Evolutionary conservation across 2,113 vertebrate species (phyloP), one percentile per base, ranked within the genome.

Genomic region (Galeopterus variegatus): DNA sequence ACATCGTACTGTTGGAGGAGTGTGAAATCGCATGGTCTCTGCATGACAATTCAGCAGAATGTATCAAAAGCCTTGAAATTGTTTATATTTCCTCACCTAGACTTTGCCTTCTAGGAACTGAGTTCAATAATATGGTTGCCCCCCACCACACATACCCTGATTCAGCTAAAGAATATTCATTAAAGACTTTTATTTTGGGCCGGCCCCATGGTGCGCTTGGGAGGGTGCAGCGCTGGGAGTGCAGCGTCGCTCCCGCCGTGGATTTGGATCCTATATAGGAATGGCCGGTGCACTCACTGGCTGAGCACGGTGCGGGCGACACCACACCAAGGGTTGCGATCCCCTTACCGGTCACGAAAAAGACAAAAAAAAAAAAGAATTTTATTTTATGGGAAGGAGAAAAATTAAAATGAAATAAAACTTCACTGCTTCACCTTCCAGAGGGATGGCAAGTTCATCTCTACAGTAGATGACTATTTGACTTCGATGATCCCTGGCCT

Each of bases 311-410:
- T n/a, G n/a, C n/a, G n/a, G n/a, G n/a, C n/a, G n/a, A n/a, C n/a
- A n/a, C n/a, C n/a, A n/a, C n/a, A n/a, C n/a, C n/a, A n/a, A n/a
- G n/a, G n/a, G n/a, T n/a, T n/a, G n/a, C n/a, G n/a, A n/a, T n/a
- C n/a, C n/a, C n/a, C n/a, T n/a, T n/a, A n/a, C n/a, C n/a, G n/a
- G n/a, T n/a, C n/a, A n/a, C n/a, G n/a, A n/a, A n/a, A n/a, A n/a
- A n/a, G n/a, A n/a, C n/a, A n/a, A n/a, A n/a, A n/a, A n/a, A n/a
- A n/a, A n/a, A n/a, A n/a, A n/a, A n/a, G n/a, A n/a, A n/a, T n/a
- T 58, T 81, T 60, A 80, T 87, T 96, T 95, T 58, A 80, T 70
- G 41, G 17, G n/a, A 58, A 94, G 24, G 48, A 87, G 41, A 69
- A 91, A 84, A 85, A 52, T 31, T 41, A 64, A 70, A 89, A 72